Evolutionary conservation across 1,140 invertebrate species (phyloP), one percentile per base, ranked within the genome.

Genomic region (Drepana arcuata): DNA sequence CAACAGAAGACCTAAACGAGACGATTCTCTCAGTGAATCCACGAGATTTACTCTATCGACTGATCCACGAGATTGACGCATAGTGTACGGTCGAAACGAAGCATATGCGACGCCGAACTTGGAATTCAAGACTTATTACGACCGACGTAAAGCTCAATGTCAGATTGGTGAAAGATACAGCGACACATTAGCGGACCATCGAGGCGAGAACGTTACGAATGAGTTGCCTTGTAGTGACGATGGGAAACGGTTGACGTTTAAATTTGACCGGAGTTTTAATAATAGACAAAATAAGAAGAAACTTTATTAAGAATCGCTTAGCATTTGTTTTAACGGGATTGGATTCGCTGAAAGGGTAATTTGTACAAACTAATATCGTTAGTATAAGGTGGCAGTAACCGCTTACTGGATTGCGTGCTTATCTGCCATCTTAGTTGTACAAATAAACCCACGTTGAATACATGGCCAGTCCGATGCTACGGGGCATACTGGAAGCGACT

Each of bases 11-110:
- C 53, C 18, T 21, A 41, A 66, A 6, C 37, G 77, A 7, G 72
- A 82, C 6, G 77, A 83, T 29, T 75, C 79, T 0, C 62, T 84
- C 31, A 83, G 79, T 26, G 82, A 84, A 40, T 74, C 74, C 0
- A 68, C 69, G 7, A 64, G 80, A 16, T 80, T 83, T 44, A 82
- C 78, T 12, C 34, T 78, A 5, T 61, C 73, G 0, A 72, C 77
- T 0, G 82, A 84, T n/a, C 55, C 64, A 41, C 67, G 59, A 52
- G 77, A 81, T 70, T 81, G 77, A 81, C 77, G 64, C 30, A 68
- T 73, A 31, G 71, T 64, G 6, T 55, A 65, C 30, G 74, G 73
- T 16, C 66, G 66, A 0, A 75, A 78, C 34, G n/a, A n/a, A n/a
- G n/a, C n/a, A n/a, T n/a, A n/a, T n/a, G n/a, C n/a, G n/a, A n/a